Evolutionary conservation across 2,113 vertebrate species (phyloP), one percentile per base, ranked within the genome.

Genomic region (Syngnathus typhle): DNA sequence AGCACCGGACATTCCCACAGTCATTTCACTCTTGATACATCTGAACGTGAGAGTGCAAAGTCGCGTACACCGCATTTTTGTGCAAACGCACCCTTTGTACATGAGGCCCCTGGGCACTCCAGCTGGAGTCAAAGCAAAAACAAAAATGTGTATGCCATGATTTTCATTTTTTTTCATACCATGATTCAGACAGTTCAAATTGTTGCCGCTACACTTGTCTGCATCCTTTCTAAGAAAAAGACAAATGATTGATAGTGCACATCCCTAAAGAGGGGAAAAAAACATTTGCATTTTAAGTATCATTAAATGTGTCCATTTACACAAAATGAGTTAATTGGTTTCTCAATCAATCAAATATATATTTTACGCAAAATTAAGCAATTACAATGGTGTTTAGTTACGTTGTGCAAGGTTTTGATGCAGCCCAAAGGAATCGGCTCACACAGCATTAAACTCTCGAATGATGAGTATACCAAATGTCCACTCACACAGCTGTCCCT

Each of bases 391-490:
- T 23, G 12, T 15, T 62, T 18, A 66, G 74, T 46, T 54, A 67
- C 70, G 69, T 72, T 71, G 76, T 23, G 65, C 77, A 78, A 81
- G n/a, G n/a, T 44, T 43, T 62, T 23, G n/a, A 44, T 23, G 11
- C 39, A 62, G 39, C 60, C 77, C 82, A 78, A 75, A 71, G 41
- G 64, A 68, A 77, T 66, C 77, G 65, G 77, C 75, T 78, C 71
- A 78, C 77, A 78, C 2, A 65, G 74, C 77, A n/a, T 79, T 70
- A 77, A 76, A 75, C 68, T 21, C 67, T 74, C 41, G 73, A 84
- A 77, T 89, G 81, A 90, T 90, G 84, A 79, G 80, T 87, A 87
- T 87, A 88, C 87, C 85, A 89, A 88, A 86, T 87, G 85, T 84
- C 77, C 72, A 63, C 63, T 85, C 83, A 66, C 77, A 88, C 88